These are phyloP conservation scores for Bombus balteatus DNA, from an alignment of 1,140 invertebrate genomes.

Conservation along the genomic window DNA sequence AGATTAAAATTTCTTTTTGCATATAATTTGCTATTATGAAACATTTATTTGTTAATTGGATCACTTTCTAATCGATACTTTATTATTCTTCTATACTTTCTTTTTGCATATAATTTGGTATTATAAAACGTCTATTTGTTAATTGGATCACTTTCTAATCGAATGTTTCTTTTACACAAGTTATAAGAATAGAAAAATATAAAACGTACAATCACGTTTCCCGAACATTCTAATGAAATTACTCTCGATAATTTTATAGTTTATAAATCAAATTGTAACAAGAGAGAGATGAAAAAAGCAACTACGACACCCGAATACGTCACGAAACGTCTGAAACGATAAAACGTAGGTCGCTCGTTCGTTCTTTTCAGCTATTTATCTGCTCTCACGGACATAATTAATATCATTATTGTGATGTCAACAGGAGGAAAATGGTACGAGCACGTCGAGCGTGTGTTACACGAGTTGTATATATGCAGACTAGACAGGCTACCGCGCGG, in stretches of 20 bases:
- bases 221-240: background rate
- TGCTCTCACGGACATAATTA: constrained; percentile 60
- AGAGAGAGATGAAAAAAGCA: background rate
- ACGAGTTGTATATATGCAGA: constrained; percentile 58
- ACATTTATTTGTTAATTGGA: background rate
- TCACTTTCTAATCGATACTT: background rate
- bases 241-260: background rate
- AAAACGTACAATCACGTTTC: background rate
- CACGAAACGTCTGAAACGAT: constrained; percentile 20
- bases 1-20: background rate
- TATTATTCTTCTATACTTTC: no score
- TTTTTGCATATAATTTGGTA: background rate
- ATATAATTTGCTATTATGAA: background rate
- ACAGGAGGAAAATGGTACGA: constrained; percentile 50
- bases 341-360: constrained; percentile 10
- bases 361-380: constrained; percentile 17
- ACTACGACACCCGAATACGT: background rate
- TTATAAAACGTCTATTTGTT: background rate
- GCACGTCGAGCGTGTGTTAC: constrained; percentile 57
- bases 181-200: no score
- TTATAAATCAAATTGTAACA: background rate
- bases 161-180: no score
- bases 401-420: constrained; percentile 72
- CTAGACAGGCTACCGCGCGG: constrained; percentile 57
- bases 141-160: background rate